Base-by-base conservation (phyloP, 2,797 vertebrate species). In the Staurois parvus region DNA sequence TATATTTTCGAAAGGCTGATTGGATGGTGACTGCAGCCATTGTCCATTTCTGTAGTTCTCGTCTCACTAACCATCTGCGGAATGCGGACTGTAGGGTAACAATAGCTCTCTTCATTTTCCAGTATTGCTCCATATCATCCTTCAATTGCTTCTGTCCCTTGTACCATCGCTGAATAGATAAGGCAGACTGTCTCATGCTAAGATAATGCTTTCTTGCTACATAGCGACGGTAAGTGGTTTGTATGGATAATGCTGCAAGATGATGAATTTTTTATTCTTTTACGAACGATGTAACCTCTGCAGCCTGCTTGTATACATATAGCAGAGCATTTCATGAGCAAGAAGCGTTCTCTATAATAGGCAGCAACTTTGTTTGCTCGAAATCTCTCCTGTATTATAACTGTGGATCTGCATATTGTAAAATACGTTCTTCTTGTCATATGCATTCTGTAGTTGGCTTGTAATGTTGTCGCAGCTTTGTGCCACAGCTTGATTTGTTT, bases 111-210 rank as follows among this genome's bases (percentile, higher is more conserved):
- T 91, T 95, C 10, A 89, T 89, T 78, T 72, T 91, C 45, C 95
- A 48, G 86, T 96, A 97, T 0, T 0, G 74, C 37, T 85, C 85
- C 85, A 93, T 94, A 70, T 92, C 85, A 0, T 4, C n/a, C n/a
- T 88, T 88, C 73, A 90, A 90, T 52, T 64, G 15, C 34, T 88
- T 88, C 6, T 11, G 89, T 70, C 92, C 91, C 86, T 95, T 94
- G 89, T 96, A 98, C 95, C 96, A 92, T 21, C 88, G 93, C 92
- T 99, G 98, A 91, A 99, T 96, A 19, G 89, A 12, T 62, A 94
- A 0, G 0, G 92, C 88, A 2, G 95, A 93, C 0, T 75, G 83
- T 79, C 92, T 91, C 88, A 93, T 88, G 72, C 83, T 78, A 1
- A 56, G 81, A 19, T 94, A 88, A 34, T 85, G 92, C 10, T 67